These are phyloP conservation scores for Mareca penelope DNA, from an alignment of 2,797 vertebrate genomes.

Conservation along the genomic window DNA sequence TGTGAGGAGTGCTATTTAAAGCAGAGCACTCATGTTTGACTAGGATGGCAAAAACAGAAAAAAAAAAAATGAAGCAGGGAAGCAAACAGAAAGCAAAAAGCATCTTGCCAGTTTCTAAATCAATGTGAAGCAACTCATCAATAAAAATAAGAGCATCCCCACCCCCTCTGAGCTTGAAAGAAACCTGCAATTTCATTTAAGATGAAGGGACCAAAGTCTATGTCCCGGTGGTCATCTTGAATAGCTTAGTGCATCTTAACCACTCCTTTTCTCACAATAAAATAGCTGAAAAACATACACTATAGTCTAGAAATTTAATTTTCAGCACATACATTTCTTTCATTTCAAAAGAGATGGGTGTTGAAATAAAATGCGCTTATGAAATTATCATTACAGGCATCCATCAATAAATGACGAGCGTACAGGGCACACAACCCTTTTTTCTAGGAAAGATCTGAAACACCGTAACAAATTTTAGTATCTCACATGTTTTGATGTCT, in stretches of 20 bases:
- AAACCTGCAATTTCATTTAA: not conserved
- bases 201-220: not conserved
- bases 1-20: conserved; percentile 36
- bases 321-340: not conserved
- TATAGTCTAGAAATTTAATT: not conserved
- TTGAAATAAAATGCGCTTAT: not conserved
- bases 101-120: not conserved
- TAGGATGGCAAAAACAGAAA: not conserved
- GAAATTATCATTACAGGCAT: not conserved
- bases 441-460: not conserved
- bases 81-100: not conserved
- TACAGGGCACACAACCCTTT: accelerated
- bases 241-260: not conserved
- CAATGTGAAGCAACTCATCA: not conserved
- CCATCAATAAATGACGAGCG: not conserved
- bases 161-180: not conserved
- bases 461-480: accelerated
- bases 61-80: conserved; percentile 1
- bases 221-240: not conserved
- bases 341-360: not conserved
- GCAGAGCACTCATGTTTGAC: not conserved
- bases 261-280: not conserved
- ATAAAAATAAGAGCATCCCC: not conserved
- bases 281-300: not conserved
- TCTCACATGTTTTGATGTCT: not conserved